phyloP scores from a whole-genome alignment of 2,113 vertebrate species.

The Isichthys henryi region DNA sequence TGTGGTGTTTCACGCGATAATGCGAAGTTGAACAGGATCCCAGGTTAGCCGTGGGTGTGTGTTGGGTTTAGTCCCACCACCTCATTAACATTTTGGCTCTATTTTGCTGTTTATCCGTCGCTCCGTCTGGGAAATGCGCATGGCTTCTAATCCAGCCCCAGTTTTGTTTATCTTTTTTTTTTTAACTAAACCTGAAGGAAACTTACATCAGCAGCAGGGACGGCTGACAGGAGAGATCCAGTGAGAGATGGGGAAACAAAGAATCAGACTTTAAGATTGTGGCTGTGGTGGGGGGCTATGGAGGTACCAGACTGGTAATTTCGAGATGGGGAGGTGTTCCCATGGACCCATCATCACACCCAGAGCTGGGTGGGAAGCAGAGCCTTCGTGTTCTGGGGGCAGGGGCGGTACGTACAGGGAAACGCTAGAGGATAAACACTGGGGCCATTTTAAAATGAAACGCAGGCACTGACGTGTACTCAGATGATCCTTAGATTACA shows the following conservation, averaged over 20 bases:
- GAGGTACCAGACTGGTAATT: slow-evolving; percentile 56
- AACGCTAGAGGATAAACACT: not conserved
- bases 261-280: slow-evolving; percentile 60
- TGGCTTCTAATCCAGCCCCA: not conserved
- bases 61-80: not conserved
- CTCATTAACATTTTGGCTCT: not conserved
- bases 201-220: not conserved
- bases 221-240: not conserved
- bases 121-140: not conserved
- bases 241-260: slow-evolving; percentile 39
- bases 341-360: slow-evolving; percentile 43
- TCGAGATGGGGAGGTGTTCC: slow-evolving; percentile 44
- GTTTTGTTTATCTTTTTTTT: not conserved
- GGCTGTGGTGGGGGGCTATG: slow-evolving; percentile 35
- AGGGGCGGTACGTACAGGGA: slow-evolving; percentile 41
- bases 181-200: not conserved
- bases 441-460: not conserved
- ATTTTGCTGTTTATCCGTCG: not conserved
- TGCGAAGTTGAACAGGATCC: not conserved
- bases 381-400: not conserved
- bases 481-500: not conserved
- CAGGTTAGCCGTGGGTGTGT: not conserved
- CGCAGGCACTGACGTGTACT: not conserved
- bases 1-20: not conserved
- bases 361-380: not conserved